A percentile compares a stretch with the other conserved stretches of the same genome.
phyloP scores from a whole-genome alignment of 1,140 invertebrate genomes.

The Solen grandis region DNA sequence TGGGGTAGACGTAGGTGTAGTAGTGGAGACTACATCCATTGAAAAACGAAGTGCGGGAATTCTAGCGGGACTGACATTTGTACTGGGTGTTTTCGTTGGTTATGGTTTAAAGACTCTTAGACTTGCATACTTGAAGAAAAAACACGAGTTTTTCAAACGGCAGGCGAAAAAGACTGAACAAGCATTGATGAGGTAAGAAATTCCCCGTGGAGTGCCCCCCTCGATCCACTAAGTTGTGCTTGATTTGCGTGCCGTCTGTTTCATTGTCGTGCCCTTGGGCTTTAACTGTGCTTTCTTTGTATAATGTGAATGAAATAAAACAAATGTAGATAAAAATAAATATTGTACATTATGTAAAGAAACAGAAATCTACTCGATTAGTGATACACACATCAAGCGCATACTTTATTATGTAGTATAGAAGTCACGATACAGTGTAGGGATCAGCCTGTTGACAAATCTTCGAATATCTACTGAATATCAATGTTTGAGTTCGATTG shows the following conservation, averaged over 20 bases:
- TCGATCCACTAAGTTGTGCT: slow-evolving; percentile 16
- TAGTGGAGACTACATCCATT: not conserved
- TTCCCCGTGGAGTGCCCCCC: not conserved
- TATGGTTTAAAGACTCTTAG: slow-evolving; percentile 29
- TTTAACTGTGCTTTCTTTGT: too few species aligned
- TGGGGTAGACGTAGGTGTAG: slow-evolving; percentile 23
- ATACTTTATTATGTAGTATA: too few species aligned
- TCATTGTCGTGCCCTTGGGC: too few species aligned
- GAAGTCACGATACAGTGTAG: too few species aligned
- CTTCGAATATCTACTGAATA: too few species aligned
- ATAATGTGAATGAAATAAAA: too few species aligned
- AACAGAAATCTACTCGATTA: too few species aligned
- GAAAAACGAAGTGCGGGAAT: slow-evolving; percentile 31
- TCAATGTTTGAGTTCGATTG: too few species aligned
- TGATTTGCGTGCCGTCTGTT: not conserved
- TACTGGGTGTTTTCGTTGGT: slow-evolving; percentile 32
- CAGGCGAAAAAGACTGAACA: slow-evolving; percentile 34
- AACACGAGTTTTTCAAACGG: slow-evolving; percentile 52
- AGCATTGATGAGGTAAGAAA: slow-evolving; percentile 17
- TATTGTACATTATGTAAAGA: too few species aligned
- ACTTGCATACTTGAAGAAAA: slow-evolving; percentile 47
- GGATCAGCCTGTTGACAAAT: too few species aligned
- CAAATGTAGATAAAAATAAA: too few species aligned
- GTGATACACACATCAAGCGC: too few species aligned
- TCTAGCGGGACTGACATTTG: slow-evolving; percentile 41